Conservation (phyloP, 2,797 vertebrate genomes). For the Eupleurogrammus muticus region DNA sequence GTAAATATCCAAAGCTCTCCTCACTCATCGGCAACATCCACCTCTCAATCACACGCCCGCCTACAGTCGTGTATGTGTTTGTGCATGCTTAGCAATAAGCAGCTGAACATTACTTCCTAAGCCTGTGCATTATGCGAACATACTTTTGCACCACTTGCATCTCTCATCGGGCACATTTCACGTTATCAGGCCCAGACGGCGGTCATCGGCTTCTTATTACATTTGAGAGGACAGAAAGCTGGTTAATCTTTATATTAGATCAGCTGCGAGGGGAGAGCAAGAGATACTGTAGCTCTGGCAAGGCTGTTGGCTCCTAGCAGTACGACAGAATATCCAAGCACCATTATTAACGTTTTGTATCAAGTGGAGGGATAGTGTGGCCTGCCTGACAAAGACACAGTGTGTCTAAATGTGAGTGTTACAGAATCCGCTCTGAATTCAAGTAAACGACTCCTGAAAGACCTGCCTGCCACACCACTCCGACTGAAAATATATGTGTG, state of each 20-base stretch:
- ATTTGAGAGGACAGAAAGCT: slow-evolving; percentile 40
- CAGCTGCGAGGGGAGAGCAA: slow-evolving; percentile 18
- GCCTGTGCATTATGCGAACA: slow-evolving; percentile 3
- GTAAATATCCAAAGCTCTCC: slow-evolving; percentile 25
- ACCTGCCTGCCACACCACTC: slow-evolving; percentile 39
- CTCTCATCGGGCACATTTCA: slow-evolving; percentile 22
- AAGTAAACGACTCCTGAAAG: slow-evolving; percentile 58
- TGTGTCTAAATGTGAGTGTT: slow-evolving; percentile 24
- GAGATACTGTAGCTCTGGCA: slow-evolving; percentile 14
- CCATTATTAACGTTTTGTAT: slow-evolving; percentile 47
- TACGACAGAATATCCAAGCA: slow-evolving; percentile 24
- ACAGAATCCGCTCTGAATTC: slow-evolving; percentile 31
- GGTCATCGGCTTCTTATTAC: slow-evolving; percentile 48
- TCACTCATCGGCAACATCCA: not conserved
- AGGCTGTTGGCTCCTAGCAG: slow-evolving; percentile 44
- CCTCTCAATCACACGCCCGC: not conserved
- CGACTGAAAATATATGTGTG: slow-evolving; percentile 29
- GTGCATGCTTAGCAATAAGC: slow-evolving; percentile 17
- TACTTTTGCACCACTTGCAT: not conserved
- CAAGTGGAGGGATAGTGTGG: slow-evolving; percentile 30
- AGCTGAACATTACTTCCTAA: slow-evolving; percentile 38
- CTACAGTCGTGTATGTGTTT: slow-evolving; percentile 5
- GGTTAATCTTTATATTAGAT: slow-evolving; percentile 48
- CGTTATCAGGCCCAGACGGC: slow-evolving; percentile 22
- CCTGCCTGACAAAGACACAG: slow-evolving; percentile 17